Evolutionary conservation across 2,113 vertebrate genomes (phyloP).

Genomic region (Neodon shergylaensis): DNA sequence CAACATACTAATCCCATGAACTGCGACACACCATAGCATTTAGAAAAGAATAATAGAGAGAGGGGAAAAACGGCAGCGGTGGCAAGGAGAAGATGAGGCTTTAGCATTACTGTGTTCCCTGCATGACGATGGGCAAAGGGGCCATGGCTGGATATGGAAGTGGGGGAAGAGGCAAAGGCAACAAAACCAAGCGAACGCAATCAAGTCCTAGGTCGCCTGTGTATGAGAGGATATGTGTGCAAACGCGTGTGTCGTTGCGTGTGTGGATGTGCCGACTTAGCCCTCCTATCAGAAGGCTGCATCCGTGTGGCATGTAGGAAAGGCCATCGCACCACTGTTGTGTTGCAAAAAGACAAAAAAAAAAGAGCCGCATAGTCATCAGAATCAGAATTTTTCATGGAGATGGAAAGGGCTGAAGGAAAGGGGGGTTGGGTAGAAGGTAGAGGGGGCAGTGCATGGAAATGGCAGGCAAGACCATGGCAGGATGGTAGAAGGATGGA

Average conservation of each 20-base stretch:
- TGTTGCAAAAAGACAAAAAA: conserved; percentile 82
- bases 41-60: conserved; percentile 70
- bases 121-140: conserved; percentile 59
- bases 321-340: conserved; percentile 87
- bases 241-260: conserved; percentile 59
- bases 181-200: conserved; percentile 52
- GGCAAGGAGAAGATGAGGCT: conserved; percentile 72
- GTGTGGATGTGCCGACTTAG: conserved; percentile 68
- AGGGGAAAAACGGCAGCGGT: conserved; percentile 12
- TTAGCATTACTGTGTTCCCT: conserved; percentile 72
- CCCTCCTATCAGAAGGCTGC: conserved; percentile 77
- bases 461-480: conserved; percentile 57
- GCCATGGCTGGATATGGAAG: conserved; percentile 67
- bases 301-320: conserved; percentile 84
- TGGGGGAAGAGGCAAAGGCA: background rate
- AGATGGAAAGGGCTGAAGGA: conserved; percentile 81
- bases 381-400: conserved; percentile 87
- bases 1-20: conserved; percentile 82
- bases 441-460: conserved; percentile 54
- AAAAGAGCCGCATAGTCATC: conserved; percentile 86
- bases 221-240: conserved; percentile 54
- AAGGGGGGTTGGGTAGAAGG: conserved; percentile 61
- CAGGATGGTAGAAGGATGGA: conserved; percentile 55
- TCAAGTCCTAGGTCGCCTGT: conserved; percentile 60
- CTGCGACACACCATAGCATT: conserved; percentile 82